Evolutionary conservation across 92 coral and sea anemone genomes (phyloP).

Genomic region (Epizoanthus ramosus): DNA sequence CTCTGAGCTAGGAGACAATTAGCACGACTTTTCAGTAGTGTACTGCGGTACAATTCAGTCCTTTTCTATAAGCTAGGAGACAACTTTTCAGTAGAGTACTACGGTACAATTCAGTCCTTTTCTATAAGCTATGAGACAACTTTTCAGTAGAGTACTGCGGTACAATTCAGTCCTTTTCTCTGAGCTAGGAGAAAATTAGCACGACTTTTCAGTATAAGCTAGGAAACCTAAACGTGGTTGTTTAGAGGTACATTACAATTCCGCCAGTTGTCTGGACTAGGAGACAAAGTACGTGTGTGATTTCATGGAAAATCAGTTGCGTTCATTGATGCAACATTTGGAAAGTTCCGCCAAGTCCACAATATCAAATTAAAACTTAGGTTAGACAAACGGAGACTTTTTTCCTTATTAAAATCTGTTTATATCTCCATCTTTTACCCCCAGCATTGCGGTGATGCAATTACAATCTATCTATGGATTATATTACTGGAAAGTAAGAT

Average conservation of each 20-base stretch:
- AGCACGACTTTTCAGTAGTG: background rate
- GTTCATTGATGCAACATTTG: background rate
- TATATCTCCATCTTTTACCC: no score
- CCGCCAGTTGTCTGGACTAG: no score
- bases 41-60: constrained; percentile 38
- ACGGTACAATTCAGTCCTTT: constrained; percentile 46
- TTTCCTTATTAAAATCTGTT: background rate
- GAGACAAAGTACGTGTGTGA: background rate
- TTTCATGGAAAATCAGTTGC: background rate
- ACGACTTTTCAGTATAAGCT: constrained; percentile 42
- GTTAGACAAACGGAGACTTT: background rate
- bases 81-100: background rate
- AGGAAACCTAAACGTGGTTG: no score
- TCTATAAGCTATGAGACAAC: constrained; percentile 48
- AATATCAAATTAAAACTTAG: background rate
- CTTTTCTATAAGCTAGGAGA: constrained; percentile 53
- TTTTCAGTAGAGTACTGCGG: background rate
- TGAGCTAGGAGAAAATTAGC: constrained; percentile 46
- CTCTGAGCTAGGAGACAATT: constrained; percentile 49
- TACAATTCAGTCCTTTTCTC: constrained; percentile 48
- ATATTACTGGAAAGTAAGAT: no score
- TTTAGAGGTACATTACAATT: no score
- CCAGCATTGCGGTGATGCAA: no score
- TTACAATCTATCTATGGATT: no score
- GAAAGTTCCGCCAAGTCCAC: background rate